These are phyloP conservation scores for Bambusicola thoracicus DNA, from an alignment of 2,113 vertebrate species.

Conservation along the genomic window DNA sequence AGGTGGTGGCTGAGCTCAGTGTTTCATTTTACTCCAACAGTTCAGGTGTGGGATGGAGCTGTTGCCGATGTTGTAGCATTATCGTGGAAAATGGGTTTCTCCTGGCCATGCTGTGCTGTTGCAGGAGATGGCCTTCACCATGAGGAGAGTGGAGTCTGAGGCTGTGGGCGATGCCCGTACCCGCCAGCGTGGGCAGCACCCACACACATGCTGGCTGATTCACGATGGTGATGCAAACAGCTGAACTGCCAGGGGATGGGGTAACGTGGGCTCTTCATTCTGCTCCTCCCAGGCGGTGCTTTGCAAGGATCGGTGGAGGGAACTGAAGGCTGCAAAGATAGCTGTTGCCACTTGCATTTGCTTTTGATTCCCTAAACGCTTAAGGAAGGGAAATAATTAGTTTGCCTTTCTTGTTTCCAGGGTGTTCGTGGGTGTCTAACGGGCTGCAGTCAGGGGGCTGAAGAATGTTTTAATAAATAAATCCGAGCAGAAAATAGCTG, in stretches of 20 bases:
- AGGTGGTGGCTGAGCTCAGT: background rate
- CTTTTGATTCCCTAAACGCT: background rate
- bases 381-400: background rate
- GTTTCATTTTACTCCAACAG: background rate
- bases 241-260: background rate
- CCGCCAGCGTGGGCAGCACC: background rate
- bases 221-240: background rate
- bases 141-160: background rate
- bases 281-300: background rate
- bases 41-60: background rate
- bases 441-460: background rate
- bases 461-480: background rate
- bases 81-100: background rate
- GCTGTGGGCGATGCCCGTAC: background rate
- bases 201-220: accelerated
- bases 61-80: background rate
- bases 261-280: background rate
- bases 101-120: background rate
- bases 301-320: background rate
- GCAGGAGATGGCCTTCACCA: background rate
- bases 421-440: background rate
- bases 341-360: background rate
- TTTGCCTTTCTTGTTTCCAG: background rate
- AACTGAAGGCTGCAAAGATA: background rate
- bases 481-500: background rate